Evolutionary conservation across 1,140 invertebrate genomes (phyloP).

Genomic region (Drosophila rufa): DNA sequence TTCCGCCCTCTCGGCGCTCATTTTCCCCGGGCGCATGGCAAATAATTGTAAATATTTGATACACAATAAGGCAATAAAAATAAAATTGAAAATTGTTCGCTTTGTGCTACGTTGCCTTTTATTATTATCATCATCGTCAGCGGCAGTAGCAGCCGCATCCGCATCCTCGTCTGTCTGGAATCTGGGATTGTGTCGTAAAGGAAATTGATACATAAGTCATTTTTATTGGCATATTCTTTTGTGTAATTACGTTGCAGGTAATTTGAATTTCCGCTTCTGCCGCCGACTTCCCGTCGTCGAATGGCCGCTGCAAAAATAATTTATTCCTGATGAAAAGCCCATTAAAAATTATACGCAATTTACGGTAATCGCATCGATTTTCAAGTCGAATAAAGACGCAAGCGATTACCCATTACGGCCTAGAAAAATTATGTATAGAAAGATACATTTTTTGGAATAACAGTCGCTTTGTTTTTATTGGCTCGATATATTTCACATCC

Average conservation of each 20-base stretch:
- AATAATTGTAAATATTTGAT: constrained; percentile 85
- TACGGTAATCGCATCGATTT: constrained; percentile 53
- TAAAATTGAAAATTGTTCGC: constrained; percentile 81
- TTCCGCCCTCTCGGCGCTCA: constrained; percentile 43
- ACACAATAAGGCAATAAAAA: constrained; percentile 84
- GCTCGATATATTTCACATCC: background rate
- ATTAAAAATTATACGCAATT: constrained; percentile 56
- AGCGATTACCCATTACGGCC: too few species aligned
- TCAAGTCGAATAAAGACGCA: constrained; percentile 7
- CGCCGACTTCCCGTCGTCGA: too few species aligned
- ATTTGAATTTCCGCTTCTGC: constrained; percentile 68
- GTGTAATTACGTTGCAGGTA: constrained; percentile 81
- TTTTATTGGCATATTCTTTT: constrained; percentile 84
- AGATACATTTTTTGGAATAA: background rate
- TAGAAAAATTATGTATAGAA: background rate
- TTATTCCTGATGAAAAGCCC: constrained; percentile 49
- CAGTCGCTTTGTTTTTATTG: background rate
- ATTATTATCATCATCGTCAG: constrained; percentile 66
- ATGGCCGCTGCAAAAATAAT: constrained; percentile 5
- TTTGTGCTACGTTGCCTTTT: constrained; percentile 73
- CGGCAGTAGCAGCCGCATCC: background rate
- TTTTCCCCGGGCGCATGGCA: constrained; percentile 68
- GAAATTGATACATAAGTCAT: constrained; percentile 84
- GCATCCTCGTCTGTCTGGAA: constrained; percentile 18
- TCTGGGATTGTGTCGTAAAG: constrained; percentile 63